phyloP scores from a whole-genome alignment of 1,140 invertebrate genomes.

The Augochlora pura region DNA sequence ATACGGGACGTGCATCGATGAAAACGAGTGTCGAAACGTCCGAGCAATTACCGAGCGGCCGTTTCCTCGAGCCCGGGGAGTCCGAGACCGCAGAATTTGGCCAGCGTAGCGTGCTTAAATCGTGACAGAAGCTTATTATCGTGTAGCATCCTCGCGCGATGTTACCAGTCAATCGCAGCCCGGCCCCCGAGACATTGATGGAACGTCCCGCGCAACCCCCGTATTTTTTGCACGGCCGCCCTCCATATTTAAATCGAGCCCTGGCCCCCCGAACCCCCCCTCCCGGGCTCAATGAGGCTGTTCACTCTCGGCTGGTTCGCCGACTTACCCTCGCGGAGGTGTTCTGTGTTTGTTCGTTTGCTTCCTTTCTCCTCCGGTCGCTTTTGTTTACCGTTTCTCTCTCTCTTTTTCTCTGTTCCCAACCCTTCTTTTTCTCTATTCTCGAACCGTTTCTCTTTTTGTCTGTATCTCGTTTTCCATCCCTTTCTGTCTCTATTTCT shows the following conservation, averaged over 20 bases:
- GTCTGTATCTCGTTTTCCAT: too few species aligned
- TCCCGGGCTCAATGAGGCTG: constrained; percentile 5
- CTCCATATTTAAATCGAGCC: constrained; percentile 37
- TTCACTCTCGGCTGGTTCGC: neutral
- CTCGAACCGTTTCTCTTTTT: too few species aligned
- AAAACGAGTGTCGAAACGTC: neutral
- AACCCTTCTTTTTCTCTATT: too few species aligned
- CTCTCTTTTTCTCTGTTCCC: too few species aligned
- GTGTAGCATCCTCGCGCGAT: constrained; percentile 32
- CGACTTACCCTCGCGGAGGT: neutral
- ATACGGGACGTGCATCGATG: too few species aligned
- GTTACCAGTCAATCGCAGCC: constrained; percentile 44
- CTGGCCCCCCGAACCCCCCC: neutral
- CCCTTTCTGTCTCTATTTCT: too few species aligned
- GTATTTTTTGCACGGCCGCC: constrained; percentile 24
- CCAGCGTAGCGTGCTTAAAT: constrained; percentile 9
- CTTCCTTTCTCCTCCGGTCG: neutral
- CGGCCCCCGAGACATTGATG: constrained; percentile 26
- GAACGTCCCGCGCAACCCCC: constrained; percentile 31
- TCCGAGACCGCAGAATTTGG: neutral
- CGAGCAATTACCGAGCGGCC: neutral
- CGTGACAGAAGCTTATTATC: constrained; percentile 25
- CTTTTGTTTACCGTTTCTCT: too few species aligned
- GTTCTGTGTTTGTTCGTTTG: neutral
- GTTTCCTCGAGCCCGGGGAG: too few species aligned